These are phyloP conservation scores for Adelphocoris suturalis DNA, from an alignment of 2,888 invertebrate genomes.

Conservation along the genomic window DNA sequence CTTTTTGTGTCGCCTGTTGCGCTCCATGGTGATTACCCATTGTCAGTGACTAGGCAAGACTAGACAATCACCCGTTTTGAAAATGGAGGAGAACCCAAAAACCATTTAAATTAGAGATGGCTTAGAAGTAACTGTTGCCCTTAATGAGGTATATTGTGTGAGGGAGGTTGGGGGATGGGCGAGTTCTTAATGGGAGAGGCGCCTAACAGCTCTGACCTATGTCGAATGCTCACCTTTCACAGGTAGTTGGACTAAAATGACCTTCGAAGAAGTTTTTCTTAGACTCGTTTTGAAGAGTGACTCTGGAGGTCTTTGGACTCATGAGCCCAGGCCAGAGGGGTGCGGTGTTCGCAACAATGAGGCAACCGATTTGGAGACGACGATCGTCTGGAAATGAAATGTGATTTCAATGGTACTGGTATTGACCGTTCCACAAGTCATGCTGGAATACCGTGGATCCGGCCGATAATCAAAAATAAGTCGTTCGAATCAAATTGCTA, in stretches of 20 bases:
- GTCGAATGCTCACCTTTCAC: conserved; percentile 38
- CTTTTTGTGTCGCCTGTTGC: conserved; percentile 44
- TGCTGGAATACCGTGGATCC: too few species aligned
- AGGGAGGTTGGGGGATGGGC: conserved; percentile 35
- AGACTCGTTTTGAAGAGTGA: conserved; percentile 50
- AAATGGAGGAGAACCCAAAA: conserved; percentile 41
- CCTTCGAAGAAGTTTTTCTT: conserved; percentile 23
- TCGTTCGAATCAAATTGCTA: too few species aligned
- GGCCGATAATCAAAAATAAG: too few species aligned
- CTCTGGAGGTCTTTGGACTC: conserved; percentile 16
- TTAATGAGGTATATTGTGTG: conserved; percentile 64
- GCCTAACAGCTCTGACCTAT: conserved; percentile 50
- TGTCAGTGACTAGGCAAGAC: conserved; percentile 63
- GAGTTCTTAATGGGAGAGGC: conserved; percentile 43
- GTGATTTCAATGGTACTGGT: neutral
- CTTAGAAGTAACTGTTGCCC: conserved; percentile 62
- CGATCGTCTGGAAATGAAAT: conserved; percentile 12
- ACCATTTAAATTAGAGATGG: conserved; percentile 65
- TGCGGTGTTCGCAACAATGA: conserved; percentile 18
- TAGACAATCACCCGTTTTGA: conserved; percentile 62
- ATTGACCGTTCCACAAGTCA: too few species aligned
- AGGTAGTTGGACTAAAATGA: conserved; percentile 50
- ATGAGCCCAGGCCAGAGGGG: neutral
- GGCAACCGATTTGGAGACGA: conserved; percentile 18
- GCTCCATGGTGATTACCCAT: conserved; percentile 63